These are phyloP conservation scores for Taurulus bubalis DNA, from an alignment of 2,113 vertebrate species.

Conservation along the genomic window DNA sequence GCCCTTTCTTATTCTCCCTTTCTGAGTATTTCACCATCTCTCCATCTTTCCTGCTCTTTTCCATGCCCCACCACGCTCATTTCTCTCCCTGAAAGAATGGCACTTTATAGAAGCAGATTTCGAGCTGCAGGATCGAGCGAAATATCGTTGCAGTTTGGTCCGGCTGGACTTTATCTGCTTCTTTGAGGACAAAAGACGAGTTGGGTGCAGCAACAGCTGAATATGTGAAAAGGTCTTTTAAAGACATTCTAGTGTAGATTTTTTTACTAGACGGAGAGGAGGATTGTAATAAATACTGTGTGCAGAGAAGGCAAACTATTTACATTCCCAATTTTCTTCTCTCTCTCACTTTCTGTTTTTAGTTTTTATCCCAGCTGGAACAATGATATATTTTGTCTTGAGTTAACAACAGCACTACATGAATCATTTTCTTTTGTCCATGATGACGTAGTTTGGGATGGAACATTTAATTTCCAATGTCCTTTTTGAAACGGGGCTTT, in stretches of 20 bases:
- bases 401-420: constrained; percentile 14
- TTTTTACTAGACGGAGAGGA: background rate
- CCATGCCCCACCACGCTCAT: constrained; percentile 5
- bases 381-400: constrained; percentile 33
- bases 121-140: background rate
- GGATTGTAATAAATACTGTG: background rate
- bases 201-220: background rate
- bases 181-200: constrained; percentile 7
- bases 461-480: constrained; percentile 22
- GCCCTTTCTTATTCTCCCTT: background rate
- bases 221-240: background rate
- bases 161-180: background rate
- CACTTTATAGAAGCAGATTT: constrained; percentile 15
- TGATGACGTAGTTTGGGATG: constrained; percentile 28
- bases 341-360: background rate
- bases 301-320: constrained; percentile 11
- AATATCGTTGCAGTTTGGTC: background rate
- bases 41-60: constrained; percentile 15
- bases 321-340: background rate
- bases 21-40: background rate
- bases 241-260: background rate
- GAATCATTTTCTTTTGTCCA: constrained; percentile 48
- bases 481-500: background rate
- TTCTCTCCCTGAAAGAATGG: constrained; percentile 27
- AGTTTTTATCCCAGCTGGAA: constrained; percentile 10